Evolutionary conservation across 2,797 vertebrate genomes (phyloP), one percentile per base, ranked within the genome.

Genomic region (Megaceryle alcyon): DNA sequence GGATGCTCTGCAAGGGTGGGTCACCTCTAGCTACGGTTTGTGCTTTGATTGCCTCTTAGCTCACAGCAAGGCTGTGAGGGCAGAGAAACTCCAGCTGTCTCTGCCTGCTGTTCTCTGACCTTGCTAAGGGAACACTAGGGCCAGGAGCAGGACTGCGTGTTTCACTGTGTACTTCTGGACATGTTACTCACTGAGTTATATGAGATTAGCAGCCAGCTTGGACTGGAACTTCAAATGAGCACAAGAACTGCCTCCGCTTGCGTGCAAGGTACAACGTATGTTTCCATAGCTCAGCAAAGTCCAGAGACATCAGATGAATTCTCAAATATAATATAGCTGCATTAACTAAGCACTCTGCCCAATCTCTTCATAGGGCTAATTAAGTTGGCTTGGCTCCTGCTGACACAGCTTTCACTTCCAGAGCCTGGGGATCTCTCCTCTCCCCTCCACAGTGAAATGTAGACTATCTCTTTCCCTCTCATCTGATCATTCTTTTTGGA

Each of bases 61-160:
- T 84, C 2, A 3, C 56, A 88, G 78, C 60, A 68, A 70, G 68
- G 56, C 37, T 86, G 21, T 12, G 66, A 65, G 56, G 41, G 56
- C 53, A 91, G 54, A 83, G 79, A 75, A 35, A 37, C 87, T 96
- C 63, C 94, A 94, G 85, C 70, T 94, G 94, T 91, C 80, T 72
- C 51, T 77, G 80, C 87, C 94, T 82, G 92, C 96, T 96, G 94
- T 86, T 95, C 25, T 53, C 76, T 94, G 82, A 93, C 87, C 77
- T 94, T 92, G 77, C 11, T 23, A 39, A 75, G 48, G 44, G 15
- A 91, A 31, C 14, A 10, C 20, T 22, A 53, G 23, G 16, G n/a
- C 69, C 31, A 37, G 66, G 29, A 93, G 54, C 14, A 59, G 23
- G 20, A 64, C 49, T 23, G 2, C 8, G 7, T 29, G 15, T 77